Conservation (phyloP, 1,140 invertebrate genomes). For the Trachymyrmex cornetzi region DNA sequence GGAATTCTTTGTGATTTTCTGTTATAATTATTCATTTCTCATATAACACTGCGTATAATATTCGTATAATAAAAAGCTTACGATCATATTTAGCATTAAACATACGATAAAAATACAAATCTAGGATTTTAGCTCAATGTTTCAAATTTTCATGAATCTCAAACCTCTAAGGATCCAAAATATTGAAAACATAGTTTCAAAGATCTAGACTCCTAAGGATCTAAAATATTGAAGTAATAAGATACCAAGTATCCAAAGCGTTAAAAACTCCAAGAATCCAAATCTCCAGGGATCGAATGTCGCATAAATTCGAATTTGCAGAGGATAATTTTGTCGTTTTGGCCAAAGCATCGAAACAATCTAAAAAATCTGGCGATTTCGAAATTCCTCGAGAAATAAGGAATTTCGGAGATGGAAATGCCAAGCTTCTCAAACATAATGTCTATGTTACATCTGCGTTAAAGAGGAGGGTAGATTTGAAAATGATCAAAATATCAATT, state of each 20-base stretch:
- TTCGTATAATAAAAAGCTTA: neutral
- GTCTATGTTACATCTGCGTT: neutral
- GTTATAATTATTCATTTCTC: neutral
- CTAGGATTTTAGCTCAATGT: neutral
- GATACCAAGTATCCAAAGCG: slow-evolving; percentile 52
- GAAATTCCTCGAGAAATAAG: neutral
- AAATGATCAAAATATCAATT: neutral
- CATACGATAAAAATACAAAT: neutral
- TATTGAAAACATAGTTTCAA: slow-evolving; percentile 32
- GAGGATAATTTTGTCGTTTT: neutral
- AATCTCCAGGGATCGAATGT: slow-evolving; percentile 1
- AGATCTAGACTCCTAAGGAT: slow-evolving; percentile 39
- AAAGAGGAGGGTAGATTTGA: neutral
- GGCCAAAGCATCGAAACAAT: neutral
- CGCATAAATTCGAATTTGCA: neutral
- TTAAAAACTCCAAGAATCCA: slow-evolving; percentile 29
- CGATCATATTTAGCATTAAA: neutral
- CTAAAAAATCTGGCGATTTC: neutral
- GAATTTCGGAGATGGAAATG: neutral
- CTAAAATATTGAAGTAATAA: slow-evolving; percentile 21
- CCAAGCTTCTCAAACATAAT: neutral
- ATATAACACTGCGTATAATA: neutral
- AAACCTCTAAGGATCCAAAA: slow-evolving; percentile 34
- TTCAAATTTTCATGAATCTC: neutral
- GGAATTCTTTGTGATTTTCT: neutral